These are phyloP conservation scores for Trichogramma evanescens DNA, from an alignment of 2,888 invertebrate species.

Conservation along the genomic window DNA sequence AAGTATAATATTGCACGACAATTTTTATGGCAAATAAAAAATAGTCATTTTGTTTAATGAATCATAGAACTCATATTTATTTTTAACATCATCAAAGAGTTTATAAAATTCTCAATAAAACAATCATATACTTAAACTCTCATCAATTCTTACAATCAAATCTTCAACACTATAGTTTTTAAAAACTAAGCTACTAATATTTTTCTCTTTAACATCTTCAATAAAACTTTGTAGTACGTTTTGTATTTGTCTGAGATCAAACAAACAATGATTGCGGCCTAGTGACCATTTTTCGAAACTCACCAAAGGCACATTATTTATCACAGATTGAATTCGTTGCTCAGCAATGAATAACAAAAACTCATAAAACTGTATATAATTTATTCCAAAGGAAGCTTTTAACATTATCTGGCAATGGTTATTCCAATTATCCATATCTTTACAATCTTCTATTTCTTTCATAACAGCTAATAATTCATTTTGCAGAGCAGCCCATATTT, in stretches of 20 bases:
- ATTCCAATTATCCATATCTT: slow-evolving; percentile 64
- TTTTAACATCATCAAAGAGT: slow-evolving; percentile 1
- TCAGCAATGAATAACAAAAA: slow-evolving; percentile 60
- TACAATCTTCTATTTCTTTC: slow-evolving; percentile 73
- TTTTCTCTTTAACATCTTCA: slow-evolving; percentile 37
- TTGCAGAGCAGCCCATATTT: slow-evolving; percentile 65
- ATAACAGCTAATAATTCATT: slow-evolving; percentile 61
- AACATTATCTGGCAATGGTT: slow-evolving; percentile 77
- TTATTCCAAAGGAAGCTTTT: slow-evolving; percentile 70
- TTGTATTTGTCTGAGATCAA: slow-evolving; percentile 48
- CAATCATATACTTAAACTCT: background rate
- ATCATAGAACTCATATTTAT: slow-evolving; percentile 5
- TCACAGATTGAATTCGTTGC: slow-evolving; percentile 53
- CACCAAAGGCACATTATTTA: slow-evolving; percentile 33
- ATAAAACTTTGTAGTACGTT: slow-evolving; percentile 46
- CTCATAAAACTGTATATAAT: slow-evolving; percentile 62
- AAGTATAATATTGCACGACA: background rate
- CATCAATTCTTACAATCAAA: slow-evolving; percentile 26
- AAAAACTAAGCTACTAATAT: slow-evolving; percentile 29
- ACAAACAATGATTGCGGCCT: slow-evolving; percentile 48
- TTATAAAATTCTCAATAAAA: too few species aligned
- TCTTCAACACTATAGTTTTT: slow-evolving; percentile 24
- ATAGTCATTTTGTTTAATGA: slow-evolving; percentile 7
- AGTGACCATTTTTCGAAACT: slow-evolving; percentile 46
- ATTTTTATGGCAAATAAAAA: slow-evolving; percentile 12